Base-by-base conservation (phyloP, 2,797 vertebrate genomes). In the Thunnus albacares region DNA sequence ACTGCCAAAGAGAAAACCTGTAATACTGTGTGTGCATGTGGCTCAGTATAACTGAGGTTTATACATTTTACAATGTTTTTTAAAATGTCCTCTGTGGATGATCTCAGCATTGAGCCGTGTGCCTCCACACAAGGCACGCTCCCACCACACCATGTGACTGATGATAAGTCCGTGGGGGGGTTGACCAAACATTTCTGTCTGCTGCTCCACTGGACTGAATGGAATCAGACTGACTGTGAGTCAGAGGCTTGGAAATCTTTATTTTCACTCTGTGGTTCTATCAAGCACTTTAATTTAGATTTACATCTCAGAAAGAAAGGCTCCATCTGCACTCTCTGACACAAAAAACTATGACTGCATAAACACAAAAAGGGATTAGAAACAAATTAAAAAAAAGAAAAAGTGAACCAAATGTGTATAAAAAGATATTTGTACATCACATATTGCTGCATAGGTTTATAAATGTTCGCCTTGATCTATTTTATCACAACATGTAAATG, bases 111-210 rank as follows among this genome's bases (percentile, higher is more conserved):
- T 59, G 6, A 45, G 59, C 26, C 0, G 0, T 5, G 20, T 43
- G 45, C 26, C 35, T 67, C 26, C 43, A 35, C 70, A 71, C n/a
- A 45, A 2, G 3, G 15, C 45, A 49, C 6, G 1, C 58, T 61
- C 24, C 24, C 8, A 17, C 15, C 52, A 28, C 30, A 58, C 65
- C 80, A 80, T 24, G 43, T 69, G 77, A 82, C 73, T 12, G 24
- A 71, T 12, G 24, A 71, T 67, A 75, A 64, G 2, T 2, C 12
- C 4, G 41, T 3, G 38, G 38, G 38, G 38, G 38, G 10, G 38
- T 28, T 47, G 38, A 63, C 33, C 58, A 17, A 57, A 59, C 33
- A 15, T 56, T 43, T 68, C 33, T 26, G 68, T 47, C 58, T 35
- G 55, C 5, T 47, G 45, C 45, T 43, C 41, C 17, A 58, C 58